Evolutionary conservation across 1,140 invertebrate species (phyloP).

Genomic region (Drosophila mayri): DNA sequence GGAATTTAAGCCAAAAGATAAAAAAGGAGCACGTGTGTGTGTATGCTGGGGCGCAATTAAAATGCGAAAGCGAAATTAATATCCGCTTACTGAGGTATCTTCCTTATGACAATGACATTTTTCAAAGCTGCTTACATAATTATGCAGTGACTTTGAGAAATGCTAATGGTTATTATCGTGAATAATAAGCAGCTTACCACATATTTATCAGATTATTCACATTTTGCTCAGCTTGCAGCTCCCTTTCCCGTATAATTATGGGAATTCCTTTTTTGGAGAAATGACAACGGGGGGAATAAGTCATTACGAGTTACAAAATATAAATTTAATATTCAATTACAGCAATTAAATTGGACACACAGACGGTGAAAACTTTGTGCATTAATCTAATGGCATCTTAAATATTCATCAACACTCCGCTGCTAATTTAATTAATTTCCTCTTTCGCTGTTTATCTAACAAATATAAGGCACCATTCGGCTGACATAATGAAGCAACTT

Average conservation of each 20-base stretch:
- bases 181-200: conserved; percentile 42
- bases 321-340: conserved; percentile 45
- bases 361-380: conserved; percentile 8
- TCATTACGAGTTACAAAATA: conserved; percentile 1
- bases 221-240: conserved; percentile 1
- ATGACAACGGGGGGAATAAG: not conserved
- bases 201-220: conserved; percentile 36
- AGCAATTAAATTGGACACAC: conserved; percentile 22
- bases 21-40: conserved; percentile 7
- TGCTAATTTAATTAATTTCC: conserved; percentile 63
- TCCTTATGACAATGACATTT: conserved; percentile 33
- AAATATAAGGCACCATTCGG: conserved; percentile 14
- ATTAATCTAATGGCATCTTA: conserved; percentile 34
- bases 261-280: not conserved
- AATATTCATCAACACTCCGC: conserved; percentile 39
- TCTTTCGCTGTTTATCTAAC: conserved; percentile 52
- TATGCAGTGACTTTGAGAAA: conserved; percentile 45
- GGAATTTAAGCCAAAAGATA: conserved; percentile 44
- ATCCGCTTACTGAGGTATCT: conserved; percentile 56
- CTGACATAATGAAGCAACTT: conserved; percentile 68
- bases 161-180: conserved; percentile 42
- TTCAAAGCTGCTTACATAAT: conserved; percentile 53
- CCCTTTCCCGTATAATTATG: not conserved
- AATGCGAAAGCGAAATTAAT: conserved; percentile 61
- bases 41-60: conserved; percentile 47